Conservation (phyloP, 2,888 invertebrate genomes). For the Pterostichus madidus region DNA sequence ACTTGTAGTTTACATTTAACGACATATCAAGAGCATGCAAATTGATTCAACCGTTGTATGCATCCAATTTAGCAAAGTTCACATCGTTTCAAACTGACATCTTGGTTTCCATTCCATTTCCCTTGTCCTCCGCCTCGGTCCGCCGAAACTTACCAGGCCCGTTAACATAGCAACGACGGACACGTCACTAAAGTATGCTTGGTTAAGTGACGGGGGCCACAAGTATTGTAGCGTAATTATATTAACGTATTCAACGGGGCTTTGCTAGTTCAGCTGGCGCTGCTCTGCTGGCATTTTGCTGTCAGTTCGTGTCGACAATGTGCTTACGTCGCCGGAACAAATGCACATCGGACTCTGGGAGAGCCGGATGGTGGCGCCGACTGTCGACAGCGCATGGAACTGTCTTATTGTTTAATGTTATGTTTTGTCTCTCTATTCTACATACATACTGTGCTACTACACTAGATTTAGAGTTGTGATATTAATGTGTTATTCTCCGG, state of each 20-base stretch:
- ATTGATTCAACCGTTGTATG: slow-evolving; percentile 17
- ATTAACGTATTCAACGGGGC: slow-evolving; percentile 57
- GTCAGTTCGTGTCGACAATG: slow-evolving; percentile 54
- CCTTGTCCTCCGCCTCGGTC: not conserved
- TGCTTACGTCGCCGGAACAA: slow-evolving; percentile 58
- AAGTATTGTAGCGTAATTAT: slow-evolving; percentile 58
- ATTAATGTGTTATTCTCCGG: no score
- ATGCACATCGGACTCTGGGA: slow-evolving; percentile 42
- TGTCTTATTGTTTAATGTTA: slow-evolving; percentile 43
- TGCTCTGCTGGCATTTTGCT: slow-evolving; percentile 54
- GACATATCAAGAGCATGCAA: slow-evolving; percentile 7
- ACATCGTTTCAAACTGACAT: slow-evolving; percentile 11
- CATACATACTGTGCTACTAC: not conserved
- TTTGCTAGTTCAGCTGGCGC: slow-evolving; percentile 39
- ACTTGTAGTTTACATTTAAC: no score
- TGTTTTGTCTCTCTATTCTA: slow-evolving; percentile 16
- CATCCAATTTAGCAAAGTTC: slow-evolving; percentile 5
- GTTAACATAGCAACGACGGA: not conserved
- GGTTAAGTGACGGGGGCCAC: slow-evolving; percentile 41
- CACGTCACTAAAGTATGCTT: slow-evolving; percentile 23
- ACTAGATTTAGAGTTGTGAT: not conserved
- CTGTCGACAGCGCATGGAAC: slow-evolving; percentile 32
- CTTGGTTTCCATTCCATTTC: slow-evolving; percentile 37
- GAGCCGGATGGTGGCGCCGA: not conserved
- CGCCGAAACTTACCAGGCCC: not conserved